phyloP scores from a whole-genome alignment of 2,113 vertebrate genomes.

The Mustelus asterias region DNA sequence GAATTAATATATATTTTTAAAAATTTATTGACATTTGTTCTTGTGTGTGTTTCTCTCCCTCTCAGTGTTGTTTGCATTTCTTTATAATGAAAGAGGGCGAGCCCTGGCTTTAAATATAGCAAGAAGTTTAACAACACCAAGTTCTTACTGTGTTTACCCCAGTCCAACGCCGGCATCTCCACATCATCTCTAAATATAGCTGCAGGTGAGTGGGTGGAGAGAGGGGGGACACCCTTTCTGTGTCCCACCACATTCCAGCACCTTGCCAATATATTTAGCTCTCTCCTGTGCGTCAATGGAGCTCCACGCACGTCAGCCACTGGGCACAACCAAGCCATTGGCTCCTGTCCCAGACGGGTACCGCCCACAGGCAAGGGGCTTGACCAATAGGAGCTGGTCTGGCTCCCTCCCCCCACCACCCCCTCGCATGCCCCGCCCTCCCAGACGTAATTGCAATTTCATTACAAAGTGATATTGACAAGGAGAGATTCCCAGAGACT shows the following conservation, averaged over 20 bases:
- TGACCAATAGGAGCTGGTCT: neutral
- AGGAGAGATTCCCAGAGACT: slow-evolving; percentile 14
- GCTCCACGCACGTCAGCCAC: neutral
- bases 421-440: neutral
- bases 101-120: too few relatives aligned
- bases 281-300: neutral
- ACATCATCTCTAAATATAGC: neutral
- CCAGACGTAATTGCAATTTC: neutral
- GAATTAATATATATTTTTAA: neutral
- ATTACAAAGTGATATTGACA: slow-evolving; percentile 26
- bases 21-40: too few relatives aligned
- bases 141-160: too few relatives aligned
- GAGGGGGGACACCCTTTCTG: neutral
- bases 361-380: neutral
- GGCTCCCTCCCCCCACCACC: neutral
- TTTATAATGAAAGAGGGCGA: neutral
- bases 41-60: neutral
- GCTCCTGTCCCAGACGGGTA: neutral
- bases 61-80: neutral
- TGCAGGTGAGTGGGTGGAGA: neutral
- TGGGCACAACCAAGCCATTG: neutral
- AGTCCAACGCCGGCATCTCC: too few relatives aligned
- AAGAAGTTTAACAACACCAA: too few relatives aligned
- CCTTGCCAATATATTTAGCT: neutral
- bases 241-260: neutral